phyloP scores from a whole-genome alignment of 2,113 vertebrate species.

The Oxyruncus cristatus region DNA sequence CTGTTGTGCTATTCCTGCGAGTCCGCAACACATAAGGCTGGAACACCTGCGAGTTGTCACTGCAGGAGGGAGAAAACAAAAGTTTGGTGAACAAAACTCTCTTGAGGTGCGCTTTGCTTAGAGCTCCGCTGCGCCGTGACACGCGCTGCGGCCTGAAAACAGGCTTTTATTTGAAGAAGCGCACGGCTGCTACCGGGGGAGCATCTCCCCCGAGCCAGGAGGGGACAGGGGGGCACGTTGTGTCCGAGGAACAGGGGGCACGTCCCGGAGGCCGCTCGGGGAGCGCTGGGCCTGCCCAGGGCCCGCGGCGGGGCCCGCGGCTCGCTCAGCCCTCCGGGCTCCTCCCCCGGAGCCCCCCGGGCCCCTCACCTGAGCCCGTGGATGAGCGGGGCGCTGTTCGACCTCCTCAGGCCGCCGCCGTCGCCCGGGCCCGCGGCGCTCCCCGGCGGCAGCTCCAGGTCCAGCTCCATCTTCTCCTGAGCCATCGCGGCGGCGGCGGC shows the following conservation, averaged over 20 bases:
- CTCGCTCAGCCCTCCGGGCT: background rate
- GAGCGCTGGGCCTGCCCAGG: background rate
- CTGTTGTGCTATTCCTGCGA: conserved; percentile 91
- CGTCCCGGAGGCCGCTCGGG: background rate
- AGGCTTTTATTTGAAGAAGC: accelerated
- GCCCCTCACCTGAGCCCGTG: background rate
- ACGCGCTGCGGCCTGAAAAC: background rate
- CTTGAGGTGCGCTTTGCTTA: accelerated
- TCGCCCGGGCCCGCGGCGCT: background rate
- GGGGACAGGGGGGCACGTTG: too few relatives aligned
- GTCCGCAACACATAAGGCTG: conserved; percentile 85
- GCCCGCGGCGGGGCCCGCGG: background rate
- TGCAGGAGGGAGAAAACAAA: conserved; percentile 38
- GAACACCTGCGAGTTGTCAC: conserved; percentile 91
- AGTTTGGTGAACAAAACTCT: background rate
- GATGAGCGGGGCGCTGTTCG: conserved; percentile 71
- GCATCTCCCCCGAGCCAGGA: background rate
- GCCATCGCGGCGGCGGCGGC: conserved; percentile 68
- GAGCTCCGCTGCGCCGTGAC: accelerated
- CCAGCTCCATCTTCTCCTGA: conserved; percentile 84
- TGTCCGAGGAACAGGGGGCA: background rate
- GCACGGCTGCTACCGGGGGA: accelerated
- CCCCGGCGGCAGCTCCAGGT: conserved; percentile 66
- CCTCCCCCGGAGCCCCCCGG: background rate
- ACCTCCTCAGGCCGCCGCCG: conserved; percentile 21